Evolutionary conservation across 2,888 invertebrate genomes (phyloP).

Genomic region (Rhingia campestris): DNA sequence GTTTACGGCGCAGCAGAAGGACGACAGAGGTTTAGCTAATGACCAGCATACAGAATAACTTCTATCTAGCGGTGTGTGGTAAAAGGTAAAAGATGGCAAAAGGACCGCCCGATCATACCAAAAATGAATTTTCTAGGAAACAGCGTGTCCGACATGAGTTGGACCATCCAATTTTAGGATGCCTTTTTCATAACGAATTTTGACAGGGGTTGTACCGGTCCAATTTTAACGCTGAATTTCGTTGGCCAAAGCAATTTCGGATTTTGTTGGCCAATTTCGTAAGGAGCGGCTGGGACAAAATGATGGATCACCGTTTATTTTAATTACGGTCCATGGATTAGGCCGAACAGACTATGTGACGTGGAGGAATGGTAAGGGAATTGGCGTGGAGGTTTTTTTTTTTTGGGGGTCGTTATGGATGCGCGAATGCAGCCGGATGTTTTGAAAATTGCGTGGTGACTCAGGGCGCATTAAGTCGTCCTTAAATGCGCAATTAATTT

Average conservation of each 20-base stretch:
- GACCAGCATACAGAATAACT: conserved; percentile 64
- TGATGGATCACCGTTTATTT: conserved; percentile 73
- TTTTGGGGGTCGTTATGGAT: conserved; percentile 35
- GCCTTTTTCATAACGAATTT: conserved; percentile 56
- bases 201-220: conserved; percentile 29
- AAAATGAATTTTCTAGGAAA: conserved; percentile 67
- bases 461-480: conserved; percentile 67
- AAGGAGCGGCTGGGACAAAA: conserved; percentile 15
- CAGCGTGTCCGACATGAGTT: conserved; percentile 38
- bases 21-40: conserved; percentile 33
- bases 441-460: conserved; percentile 51
- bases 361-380: conserved; percentile 15
- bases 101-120: conserved; percentile 35
- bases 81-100: not conserved
- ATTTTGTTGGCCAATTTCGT: conserved; percentile 50
- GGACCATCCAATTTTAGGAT: conserved; percentile 12
- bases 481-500: conserved; percentile 73
- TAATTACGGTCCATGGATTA: conserved; percentile 68
- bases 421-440: conserved; percentile 48
- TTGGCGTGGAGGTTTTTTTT: not conserved
- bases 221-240: conserved; percentile 47
- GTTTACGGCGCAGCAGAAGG: conserved; percentile 1
- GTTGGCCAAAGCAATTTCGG: conserved; percentile 25
- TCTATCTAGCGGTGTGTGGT: conserved; percentile 52
- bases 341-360: conserved; percentile 41